These are phyloP conservation scores for Enteromius anoplus DNA, from an alignment of 2,797 vertebrate genomes.

Conservation along the genomic window DNA sequence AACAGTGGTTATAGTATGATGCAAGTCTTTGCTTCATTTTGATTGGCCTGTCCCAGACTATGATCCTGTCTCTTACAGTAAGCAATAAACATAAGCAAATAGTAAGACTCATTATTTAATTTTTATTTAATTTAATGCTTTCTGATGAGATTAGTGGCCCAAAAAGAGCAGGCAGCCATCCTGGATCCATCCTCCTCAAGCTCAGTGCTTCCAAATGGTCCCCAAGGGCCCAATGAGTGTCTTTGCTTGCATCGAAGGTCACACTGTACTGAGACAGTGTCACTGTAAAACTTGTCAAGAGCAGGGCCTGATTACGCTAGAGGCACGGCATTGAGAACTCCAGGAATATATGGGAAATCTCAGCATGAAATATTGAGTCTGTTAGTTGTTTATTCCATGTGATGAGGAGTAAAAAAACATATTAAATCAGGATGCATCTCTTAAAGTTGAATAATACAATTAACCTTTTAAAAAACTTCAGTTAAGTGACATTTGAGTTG, in stretches of 20 bases:
- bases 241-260: conserved; percentile 66
- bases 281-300: conserved; percentile 68
- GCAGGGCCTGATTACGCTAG: conserved; percentile 48
- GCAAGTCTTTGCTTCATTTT: conserved; percentile 1
- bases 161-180: conserved; percentile 58
- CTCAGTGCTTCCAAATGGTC: conserved; percentile 63
- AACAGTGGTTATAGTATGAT: neutral
- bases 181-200: conserved; percentile 62
- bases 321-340: neutral
- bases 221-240: conserved; percentile 63
- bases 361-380: conserved; percentile 4
- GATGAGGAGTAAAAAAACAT: too few species aligned
- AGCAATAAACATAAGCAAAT: neutral
- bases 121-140: conserved; percentile 32
- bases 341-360: neutral
- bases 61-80: neutral
- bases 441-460: neutral
- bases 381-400: neutral
- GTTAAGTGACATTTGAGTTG: neutral
- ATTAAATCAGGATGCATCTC: neutral
- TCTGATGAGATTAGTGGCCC: conserved; percentile 60
- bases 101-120: neutral
- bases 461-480: conserved; percentile 2
- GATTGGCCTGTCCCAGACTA: neutral
- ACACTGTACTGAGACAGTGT: conserved; percentile 63